phyloP scores from a whole-genome alignment of 2,888 invertebrate species.

The Seladonia tumulorum region DNA sequence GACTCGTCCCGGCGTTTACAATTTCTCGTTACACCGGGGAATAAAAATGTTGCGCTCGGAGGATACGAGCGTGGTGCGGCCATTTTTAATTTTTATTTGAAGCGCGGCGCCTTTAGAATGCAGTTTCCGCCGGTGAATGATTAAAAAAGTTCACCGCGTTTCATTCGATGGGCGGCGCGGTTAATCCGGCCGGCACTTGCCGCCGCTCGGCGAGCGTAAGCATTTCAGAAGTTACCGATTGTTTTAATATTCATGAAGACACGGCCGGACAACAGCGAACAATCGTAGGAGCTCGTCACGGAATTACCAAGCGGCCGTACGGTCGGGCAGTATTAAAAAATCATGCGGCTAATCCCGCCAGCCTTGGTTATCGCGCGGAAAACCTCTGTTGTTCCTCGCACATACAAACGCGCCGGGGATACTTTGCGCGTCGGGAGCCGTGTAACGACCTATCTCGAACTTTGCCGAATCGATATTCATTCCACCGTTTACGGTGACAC shows the following conservation, averaged over 20 bases:
- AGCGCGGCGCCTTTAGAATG: background rate
- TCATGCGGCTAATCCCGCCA: slow-evolving; percentile 35
- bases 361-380: slow-evolving; percentile 19
- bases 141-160: slow-evolving; percentile 47
- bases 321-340: slow-evolving; percentile 39
- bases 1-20: background rate
- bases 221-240: slow-evolving; percentile 37
- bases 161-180: slow-evolving; percentile 4
- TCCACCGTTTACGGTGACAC: background rate
- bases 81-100: slow-evolving; percentile 1
- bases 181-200: slow-evolving; percentile 32
- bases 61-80: background rate
- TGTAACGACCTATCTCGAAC: slow-evolving; percentile 11
- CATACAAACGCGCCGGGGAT: background rate
- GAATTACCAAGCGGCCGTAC: slow-evolving; percentile 21
- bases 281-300: slow-evolving; percentile 26
- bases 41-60: slow-evolving; percentile 1
- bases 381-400: background rate
- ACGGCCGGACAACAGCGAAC: slow-evolving; percentile 36
- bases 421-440: background rate
- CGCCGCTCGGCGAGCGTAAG: slow-evolving; percentile 9
- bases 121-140: slow-evolving; percentile 12
- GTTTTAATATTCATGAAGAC: slow-evolving; percentile 52
- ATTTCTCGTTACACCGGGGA: slow-evolving; percentile 9
- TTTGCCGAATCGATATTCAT: slow-evolving; percentile 1